Conservation (phyloP, 2,113 vertebrate species). For the Neofelis nebulosa region DNA sequence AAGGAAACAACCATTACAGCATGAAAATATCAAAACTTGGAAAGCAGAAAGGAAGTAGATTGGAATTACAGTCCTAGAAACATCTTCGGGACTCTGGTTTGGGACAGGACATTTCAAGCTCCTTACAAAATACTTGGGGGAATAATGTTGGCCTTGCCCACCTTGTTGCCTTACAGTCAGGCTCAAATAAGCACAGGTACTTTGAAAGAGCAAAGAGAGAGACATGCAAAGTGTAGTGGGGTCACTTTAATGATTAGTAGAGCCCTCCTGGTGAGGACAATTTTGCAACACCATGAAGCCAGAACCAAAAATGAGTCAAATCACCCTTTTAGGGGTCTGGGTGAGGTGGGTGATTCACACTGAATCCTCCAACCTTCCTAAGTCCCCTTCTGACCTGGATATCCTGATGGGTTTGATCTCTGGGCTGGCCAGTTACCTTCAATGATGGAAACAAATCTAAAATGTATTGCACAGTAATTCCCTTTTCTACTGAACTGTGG, state of each 20-base stretch:
- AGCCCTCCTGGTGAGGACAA: background rate
- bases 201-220: background rate
- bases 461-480: accelerated
- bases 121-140: background rate
- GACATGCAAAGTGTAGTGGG: background rate
- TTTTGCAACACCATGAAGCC: background rate
- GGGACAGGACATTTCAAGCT: background rate
- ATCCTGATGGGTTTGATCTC: background rate
- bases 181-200: background rate
- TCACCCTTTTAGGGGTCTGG: background rate
- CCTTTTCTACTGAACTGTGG: background rate
- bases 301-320: background rate
- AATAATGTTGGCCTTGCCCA: background rate
- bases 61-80: background rate
- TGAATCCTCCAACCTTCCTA: background rate
- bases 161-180: background rate
- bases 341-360: background rate
- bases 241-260: background rate
- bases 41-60: background rate
- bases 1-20: background rate
- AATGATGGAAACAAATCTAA: background rate
- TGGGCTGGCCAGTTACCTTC: background rate
- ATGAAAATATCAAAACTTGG: background rate
- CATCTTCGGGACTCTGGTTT: background rate
- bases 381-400: too few relatives aligned